Evolutionary conservation across 2,113 vertebrate species (phyloP).

Genomic region (Sclerurus mexicanus): DNA sequence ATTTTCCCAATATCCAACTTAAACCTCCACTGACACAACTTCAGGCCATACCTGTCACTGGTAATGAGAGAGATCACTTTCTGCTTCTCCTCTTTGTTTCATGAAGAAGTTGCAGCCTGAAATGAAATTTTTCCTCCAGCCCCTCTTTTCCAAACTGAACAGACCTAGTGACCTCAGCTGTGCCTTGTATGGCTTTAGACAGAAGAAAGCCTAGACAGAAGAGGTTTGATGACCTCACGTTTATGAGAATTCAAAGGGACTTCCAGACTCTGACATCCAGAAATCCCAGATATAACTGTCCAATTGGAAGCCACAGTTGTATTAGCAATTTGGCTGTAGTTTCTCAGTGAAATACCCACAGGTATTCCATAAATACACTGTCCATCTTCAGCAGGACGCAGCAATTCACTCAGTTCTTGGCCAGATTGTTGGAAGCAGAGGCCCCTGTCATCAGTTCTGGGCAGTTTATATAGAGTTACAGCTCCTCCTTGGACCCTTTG

Average conservation of each 20-base stretch:
- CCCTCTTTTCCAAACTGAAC: not conserved
- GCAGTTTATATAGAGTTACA: conserved; percentile 74
- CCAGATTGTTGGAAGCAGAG: conserved; percentile 64
- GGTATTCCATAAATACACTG: conserved; percentile 42
- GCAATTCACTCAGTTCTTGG: conserved; percentile 41
- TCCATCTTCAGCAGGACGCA: conserved; percentile 43
- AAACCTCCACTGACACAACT: accelerated
- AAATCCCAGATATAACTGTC: conserved; percentile 12
- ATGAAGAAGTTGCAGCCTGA: not conserved
- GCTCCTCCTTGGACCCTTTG: conserved; percentile 75
- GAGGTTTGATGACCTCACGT: not conserved
- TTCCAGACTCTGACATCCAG: not conserved
- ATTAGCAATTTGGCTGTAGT: conserved; percentile 59
- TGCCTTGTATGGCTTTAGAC: not conserved
- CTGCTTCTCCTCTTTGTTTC: not conserved
- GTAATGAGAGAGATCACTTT: not conserved
- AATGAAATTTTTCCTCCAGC: not conserved
- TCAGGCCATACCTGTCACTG: not conserved
- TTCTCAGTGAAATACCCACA: conserved; percentile 34
- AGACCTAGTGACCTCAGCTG: not conserved
- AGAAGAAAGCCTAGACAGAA: not conserved
- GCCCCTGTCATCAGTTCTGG: conserved; percentile 64
- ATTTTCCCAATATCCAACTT: not conserved
- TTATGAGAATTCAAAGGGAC: not conserved
- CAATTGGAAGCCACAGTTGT: conserved; percentile 26